phyloP scores from a whole-genome alignment of 2,888 invertebrate species.

The Campaea margaritaria region DNA sequence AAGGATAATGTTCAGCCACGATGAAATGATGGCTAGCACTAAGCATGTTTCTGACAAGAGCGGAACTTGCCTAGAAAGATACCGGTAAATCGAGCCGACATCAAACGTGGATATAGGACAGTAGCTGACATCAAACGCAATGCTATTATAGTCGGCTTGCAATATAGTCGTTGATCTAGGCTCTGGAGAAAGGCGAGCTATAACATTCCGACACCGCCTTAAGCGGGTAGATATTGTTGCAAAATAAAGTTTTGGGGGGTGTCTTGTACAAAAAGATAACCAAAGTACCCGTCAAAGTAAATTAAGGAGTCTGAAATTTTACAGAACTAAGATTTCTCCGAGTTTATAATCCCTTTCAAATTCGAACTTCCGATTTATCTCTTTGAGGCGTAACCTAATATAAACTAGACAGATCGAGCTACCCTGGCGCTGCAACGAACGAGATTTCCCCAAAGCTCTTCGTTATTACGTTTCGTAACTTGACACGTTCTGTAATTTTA shows the following conservation, averaged over 20 bases:
- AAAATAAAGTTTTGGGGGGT: neutral
- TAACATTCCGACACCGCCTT: neutral
- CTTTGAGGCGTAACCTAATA: slow-evolving; percentile 29
- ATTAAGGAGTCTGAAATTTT: slow-evolving; percentile 18
- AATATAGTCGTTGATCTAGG: slow-evolving; percentile 11
- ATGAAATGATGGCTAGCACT: slow-evolving; percentile 33
- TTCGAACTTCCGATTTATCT: slow-evolving; percentile 28
- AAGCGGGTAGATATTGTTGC: neutral
- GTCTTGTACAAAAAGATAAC: slow-evolving; percentile 4
- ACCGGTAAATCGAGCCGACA: slow-evolving; percentile 39
- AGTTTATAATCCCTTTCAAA: slow-evolving; percentile 24
- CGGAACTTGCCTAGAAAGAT: slow-evolving; percentile 33
- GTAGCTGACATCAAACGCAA: slow-evolving; percentile 38
- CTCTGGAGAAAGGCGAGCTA: neutral
- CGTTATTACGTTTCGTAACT: slow-evolving; percentile 28
- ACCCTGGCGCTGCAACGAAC: slow-evolving; percentile 26
- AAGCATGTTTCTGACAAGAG: slow-evolving; percentile 35
- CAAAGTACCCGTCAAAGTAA: slow-evolving; percentile 15
- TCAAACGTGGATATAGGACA: slow-evolving; percentile 41
- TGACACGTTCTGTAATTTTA: slow-evolving; percentile 29
- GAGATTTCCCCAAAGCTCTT: slow-evolving; percentile 26
- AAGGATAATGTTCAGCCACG: slow-evolving; percentile 39
- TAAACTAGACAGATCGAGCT: slow-evolving; percentile 32
- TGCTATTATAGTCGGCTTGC: slow-evolving; percentile 24
- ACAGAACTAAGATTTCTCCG: slow-evolving; percentile 17